These are phyloP conservation scores for Drosophila nikananu DNA, from an alignment of 1,140 invertebrate species.

Conservation along the genomic window DNA sequence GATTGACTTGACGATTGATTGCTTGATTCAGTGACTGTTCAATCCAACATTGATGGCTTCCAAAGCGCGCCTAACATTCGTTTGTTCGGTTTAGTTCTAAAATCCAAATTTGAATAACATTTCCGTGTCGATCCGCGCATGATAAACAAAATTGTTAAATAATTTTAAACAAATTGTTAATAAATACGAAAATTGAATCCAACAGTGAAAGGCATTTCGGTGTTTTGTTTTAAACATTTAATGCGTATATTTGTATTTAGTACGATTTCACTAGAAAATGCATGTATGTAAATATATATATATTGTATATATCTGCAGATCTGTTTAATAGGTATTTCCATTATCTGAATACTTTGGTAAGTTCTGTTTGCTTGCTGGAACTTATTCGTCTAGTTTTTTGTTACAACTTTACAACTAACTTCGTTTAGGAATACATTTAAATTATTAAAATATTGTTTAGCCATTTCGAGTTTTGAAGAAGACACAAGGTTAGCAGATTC, in stretches of 20 bases:
- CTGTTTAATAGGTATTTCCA: conserved; percentile 49
- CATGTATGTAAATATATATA: conserved; percentile 79
- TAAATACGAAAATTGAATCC: conserved; percentile 75
- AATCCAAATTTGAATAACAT: conserved; percentile 68
- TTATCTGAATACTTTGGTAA: conserved; percentile 78
- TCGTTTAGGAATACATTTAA: conserved; percentile 41
- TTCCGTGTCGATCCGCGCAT: conserved; percentile 57
- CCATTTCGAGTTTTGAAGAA: conserved; percentile 54
- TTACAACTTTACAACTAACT: conserved; percentile 41
- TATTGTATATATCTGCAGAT: conserved; percentile 34
- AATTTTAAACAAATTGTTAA: conserved; percentile 79
- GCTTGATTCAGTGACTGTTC: conserved; percentile 59
- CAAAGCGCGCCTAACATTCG: conserved; percentile 60
- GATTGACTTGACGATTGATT: conserved; percentile 51
- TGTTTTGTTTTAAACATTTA: conserved; percentile 48
- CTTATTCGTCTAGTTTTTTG: conserved; percentile 55
- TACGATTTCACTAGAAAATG: conserved; percentile 82
- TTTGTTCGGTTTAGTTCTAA: conserved; percentile 71
- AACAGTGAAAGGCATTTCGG: conserved; percentile 18
- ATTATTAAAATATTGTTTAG: conserved; percentile 46
- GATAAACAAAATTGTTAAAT: conserved; percentile 81
- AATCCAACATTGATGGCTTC: conserved; percentile 43
- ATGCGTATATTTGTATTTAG: conserved; percentile 60
- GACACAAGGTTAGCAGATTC: conserved; percentile 77
- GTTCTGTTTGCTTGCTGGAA: conserved; percentile 52